These are phyloP conservation scores for Cepaea nemoralis DNA, from an alignment of 1,140 invertebrate species.

Conservation along the genomic window DNA sequence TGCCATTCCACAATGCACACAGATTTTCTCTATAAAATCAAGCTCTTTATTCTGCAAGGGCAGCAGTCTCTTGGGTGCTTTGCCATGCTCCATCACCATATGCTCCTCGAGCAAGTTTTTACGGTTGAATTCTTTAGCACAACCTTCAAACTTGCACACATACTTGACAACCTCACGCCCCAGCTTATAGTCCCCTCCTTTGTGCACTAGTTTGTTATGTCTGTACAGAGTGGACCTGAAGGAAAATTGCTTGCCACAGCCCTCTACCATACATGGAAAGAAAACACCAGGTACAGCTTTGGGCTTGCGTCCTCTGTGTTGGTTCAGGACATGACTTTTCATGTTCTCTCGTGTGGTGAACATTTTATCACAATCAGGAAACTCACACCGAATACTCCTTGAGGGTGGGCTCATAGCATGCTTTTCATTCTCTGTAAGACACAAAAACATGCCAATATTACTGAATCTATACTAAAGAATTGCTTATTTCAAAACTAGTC, in stretches of 20 bases:
- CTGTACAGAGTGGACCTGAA: slow-evolving; percentile 29
- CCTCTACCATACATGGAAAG: slow-evolving; percentile 24
- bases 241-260: slow-evolving; percentile 31
- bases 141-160: slow-evolving; percentile 20
- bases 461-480: no score
- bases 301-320: slow-evolving; percentile 31
- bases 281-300: slow-evolving; percentile 25
- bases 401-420: slow-evolving; percentile 18
- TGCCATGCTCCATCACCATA: slow-evolving; percentile 33
- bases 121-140: slow-evolving; percentile 27
- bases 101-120: slow-evolving; percentile 33
- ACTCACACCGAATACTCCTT: slow-evolving; percentile 19
- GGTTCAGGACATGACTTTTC: slow-evolving; percentile 34
- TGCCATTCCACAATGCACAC: slow-evolving; percentile 30
- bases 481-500: no score
- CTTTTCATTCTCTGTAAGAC: slow-evolving; percentile 27
- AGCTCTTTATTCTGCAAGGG: slow-evolving; percentile 28
- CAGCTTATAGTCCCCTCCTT: slow-evolving; percentile 32
- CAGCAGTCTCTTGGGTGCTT: slow-evolving; percentile 13
- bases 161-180: slow-evolving; percentile 14
- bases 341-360: slow-evolving; percentile 31
- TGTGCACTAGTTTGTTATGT: slow-evolving; percentile 34
- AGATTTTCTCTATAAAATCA: slow-evolving; percentile 26
- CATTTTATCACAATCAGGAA: slow-evolving; percentile 17
- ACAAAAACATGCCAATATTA: background rate